These are phyloP conservation scores for Kradibia gibbosae DNA, from an alignment of 1,140 invertebrate genomes.

Conservation along the genomic window DNA sequence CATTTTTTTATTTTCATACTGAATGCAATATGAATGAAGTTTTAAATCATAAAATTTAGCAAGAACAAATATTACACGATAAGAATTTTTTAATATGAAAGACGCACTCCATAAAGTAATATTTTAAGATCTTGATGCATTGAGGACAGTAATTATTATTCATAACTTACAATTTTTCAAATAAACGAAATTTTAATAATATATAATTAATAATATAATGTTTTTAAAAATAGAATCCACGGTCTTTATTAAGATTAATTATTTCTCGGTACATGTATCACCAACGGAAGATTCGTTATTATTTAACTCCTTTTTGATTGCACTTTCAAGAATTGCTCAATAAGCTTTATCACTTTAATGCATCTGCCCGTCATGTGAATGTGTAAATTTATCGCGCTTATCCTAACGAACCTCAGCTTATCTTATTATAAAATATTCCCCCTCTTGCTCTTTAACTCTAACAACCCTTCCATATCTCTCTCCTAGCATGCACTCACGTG, in stretches of 20 bases:
- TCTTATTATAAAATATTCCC: constrained; percentile 1
- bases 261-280: constrained; percentile 18
- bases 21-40: too few relatives aligned
- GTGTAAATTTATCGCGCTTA: background rate
- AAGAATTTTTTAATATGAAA: too few relatives aligned
- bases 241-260: constrained; percentile 1
- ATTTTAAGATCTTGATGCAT: too few relatives aligned
- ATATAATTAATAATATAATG: too few relatives aligned
- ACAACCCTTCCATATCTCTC: too few relatives aligned
- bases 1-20: too few relatives aligned
- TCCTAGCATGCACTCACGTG: background rate
- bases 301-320: constrained; percentile 31
- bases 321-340: constrained; percentile 49
- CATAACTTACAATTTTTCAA: too few relatives aligned
- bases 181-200: too few relatives aligned
- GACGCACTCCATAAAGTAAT: too few relatives aligned
- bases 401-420: constrained; percentile 35
- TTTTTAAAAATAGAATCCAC: background rate
- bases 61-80: too few relatives aligned
- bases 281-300: background rate
- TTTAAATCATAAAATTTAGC: too few relatives aligned
- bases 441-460: background rate
- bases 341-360: constrained; percentile 18
- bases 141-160: too few relatives aligned
- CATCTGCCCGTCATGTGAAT: constrained; percentile 8